Percentiles rank a stretch among this genome's conserved stretches.
Conservation (phyloP, 2,113 vertebrate genomes). For the Varanus komodoensis region DNA sequence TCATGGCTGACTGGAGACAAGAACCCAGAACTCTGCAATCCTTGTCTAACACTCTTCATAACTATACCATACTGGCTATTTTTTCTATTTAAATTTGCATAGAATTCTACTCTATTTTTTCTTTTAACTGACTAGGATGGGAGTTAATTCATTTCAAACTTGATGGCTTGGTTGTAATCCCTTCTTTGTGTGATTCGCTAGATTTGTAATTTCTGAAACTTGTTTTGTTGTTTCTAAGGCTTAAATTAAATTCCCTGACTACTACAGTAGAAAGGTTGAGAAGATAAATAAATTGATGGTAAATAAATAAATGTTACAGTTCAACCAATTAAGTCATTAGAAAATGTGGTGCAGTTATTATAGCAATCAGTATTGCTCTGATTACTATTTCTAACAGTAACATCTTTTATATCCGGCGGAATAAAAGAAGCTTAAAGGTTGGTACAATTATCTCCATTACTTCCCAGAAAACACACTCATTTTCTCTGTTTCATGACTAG, state of each 20-base stretch:
- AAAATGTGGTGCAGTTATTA: background rate
- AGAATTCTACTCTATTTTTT: no score
- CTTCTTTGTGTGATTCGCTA: background rate
- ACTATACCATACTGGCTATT: no score
- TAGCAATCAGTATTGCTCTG: background rate
- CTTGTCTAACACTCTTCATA: no score
- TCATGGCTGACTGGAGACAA: no score
- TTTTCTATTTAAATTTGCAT: no score
- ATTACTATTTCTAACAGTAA: background rate
- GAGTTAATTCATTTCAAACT: background rate
- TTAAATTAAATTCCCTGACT: background rate
- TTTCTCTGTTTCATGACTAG: background rate
- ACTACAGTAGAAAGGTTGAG: background rate
- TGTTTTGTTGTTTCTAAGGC: background rate
- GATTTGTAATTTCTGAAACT: background rate
- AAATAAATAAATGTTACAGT: background rate
- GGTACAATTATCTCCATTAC: background rate
- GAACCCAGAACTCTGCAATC: no score
- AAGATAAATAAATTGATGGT: background rate
- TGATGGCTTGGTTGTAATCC: background rate
- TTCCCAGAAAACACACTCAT: background rate
- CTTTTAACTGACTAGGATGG: background rate
- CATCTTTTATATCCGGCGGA: background rate
- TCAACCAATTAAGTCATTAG: background rate
- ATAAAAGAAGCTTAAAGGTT: slow-evolving; percentile 17